Base-by-base conservation (phyloP, 2,888 invertebrate species). In the Noctua fimbriata region DNA sequence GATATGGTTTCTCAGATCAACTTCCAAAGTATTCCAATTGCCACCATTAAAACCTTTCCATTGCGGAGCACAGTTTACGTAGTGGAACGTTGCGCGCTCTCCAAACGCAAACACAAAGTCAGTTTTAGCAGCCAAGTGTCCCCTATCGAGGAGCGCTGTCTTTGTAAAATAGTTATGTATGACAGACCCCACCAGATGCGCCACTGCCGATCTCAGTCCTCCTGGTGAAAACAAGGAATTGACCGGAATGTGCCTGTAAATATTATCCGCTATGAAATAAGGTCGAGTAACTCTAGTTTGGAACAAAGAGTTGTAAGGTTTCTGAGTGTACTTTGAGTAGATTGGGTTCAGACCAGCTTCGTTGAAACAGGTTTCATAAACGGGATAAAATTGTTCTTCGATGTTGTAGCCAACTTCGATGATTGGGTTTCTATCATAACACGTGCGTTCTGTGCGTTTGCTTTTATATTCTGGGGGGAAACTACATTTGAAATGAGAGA, bases 1-100 rank as follows among this genome's bases (percentile, higher is more conserved):
- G 6, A 97, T 92, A 76, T 95, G 94, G 73, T 94, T 90, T 44
- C 97, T 93, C 5, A 97, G 90, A 83, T 96, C 95, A 0, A 93
- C 93, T 91, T 97, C 97, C 14, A 97, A 85, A 0, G 95, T 95
- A 82, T 97, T 97, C 97, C 97, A 97, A 87, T 97, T 97, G 1
- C 97, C 97, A 0, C 95, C 96, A 85, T 98, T 98, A 84, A 98
- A 97, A 0, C 95, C 95, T 36, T 97, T 97, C 98, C 98, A 98
- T 82, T 98, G 98, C 0, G 98, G 98, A 0, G 97, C 97, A 4
- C 97, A 97, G 90, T 98, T 98, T 1, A 98, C 93, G 83, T 97
- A 98, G 90, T 98, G 97, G 88, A 98, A 98, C 0, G 98, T 98
- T 0, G 97, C 96, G 16, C 96, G 94, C 88, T 98, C 97, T 67